Evolutionary conservation across 2,113 vertebrate genomes (phyloP), one percentile per base, ranked within the genome.

Genomic region (Amblyornis subalaris): DNA sequence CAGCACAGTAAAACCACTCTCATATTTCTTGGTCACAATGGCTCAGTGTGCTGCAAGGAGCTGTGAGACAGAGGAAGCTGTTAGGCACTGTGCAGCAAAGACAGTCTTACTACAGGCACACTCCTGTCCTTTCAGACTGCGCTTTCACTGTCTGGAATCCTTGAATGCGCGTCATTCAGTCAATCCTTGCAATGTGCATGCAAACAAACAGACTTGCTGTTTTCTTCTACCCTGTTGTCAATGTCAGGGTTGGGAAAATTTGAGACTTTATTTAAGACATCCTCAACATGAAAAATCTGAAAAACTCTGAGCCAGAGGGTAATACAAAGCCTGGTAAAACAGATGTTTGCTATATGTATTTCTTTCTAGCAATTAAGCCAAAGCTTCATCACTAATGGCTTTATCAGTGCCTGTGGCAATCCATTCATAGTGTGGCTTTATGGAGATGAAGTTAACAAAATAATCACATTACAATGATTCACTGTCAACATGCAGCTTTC

Each of bases 361-460:
- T 94, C 64, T 91, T 73, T 88, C 64, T 67, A 88, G 79, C 90
- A 90, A 86, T 95, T 95, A 93, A 88, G 28, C 36, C 36, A 17
- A 85, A 92, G 29, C 75, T 90, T 84, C 14, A 18, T 88, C 8
- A 19, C 75, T 95, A 93, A 91, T 93, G 76, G 64, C 80, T 94
- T 95, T 91, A 93, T 95, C 90, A 78, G 82, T 95, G 85, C 95
- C 95, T 81, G 75, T 74, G 92, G 90, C 91, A 81, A 93, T 88
- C 51, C 88, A 83, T 90, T 94, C 75, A 64, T 84, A 69, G n/a
- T 67, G 60, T 70, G 72, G 60, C 55, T 90, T 75, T 90, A 77
- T 90, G 85, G 50, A 90, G 51, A 90, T 83, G 62, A 80, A 90
- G 61, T 90, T 92, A 83, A 91, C n/a, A 91, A 80, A 94, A 77